These are phyloP conservation scores for Daphoenositta chrysoptera DNA, from an alignment of 2,113 vertebrate genomes.

Conservation along the genomic window DNA sequence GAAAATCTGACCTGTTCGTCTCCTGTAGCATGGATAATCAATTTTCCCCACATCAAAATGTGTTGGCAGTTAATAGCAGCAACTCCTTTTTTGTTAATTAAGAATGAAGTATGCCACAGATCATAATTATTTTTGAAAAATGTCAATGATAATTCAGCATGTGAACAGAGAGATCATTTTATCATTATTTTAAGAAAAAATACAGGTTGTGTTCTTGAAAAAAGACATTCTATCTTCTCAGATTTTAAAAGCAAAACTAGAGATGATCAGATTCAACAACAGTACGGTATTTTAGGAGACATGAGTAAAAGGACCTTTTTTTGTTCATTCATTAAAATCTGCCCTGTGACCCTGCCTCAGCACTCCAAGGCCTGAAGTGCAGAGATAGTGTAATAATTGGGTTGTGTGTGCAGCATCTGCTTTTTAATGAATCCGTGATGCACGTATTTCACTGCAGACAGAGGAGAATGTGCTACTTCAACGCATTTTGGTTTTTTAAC, in stretches of 20 bases:
- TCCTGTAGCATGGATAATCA: neutral
- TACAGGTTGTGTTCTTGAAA: neutral
- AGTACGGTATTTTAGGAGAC: neutral
- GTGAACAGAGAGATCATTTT: neutral
- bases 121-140: neutral
- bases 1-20: neutral
- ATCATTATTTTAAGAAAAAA: neutral
- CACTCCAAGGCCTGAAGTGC: neutral
- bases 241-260: neutral
- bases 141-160: neutral
- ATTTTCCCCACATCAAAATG: neutral
- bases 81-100: constrained; percentile 2
- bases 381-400: neutral
- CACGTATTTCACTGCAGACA: neutral
- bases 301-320: neutral
- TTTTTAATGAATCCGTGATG: neutral
- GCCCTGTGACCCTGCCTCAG: neutral
- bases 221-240: neutral
- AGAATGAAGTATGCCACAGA: neutral
- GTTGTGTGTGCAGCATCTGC: neutral
- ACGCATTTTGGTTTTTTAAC: neutral
- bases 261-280: neutral
- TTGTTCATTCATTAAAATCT: neutral
- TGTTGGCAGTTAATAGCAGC: neutral
- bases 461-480: neutral